phyloP scores from a whole-genome alignment of 2,113 vertebrate species.

The Otus sunia region DNA sequence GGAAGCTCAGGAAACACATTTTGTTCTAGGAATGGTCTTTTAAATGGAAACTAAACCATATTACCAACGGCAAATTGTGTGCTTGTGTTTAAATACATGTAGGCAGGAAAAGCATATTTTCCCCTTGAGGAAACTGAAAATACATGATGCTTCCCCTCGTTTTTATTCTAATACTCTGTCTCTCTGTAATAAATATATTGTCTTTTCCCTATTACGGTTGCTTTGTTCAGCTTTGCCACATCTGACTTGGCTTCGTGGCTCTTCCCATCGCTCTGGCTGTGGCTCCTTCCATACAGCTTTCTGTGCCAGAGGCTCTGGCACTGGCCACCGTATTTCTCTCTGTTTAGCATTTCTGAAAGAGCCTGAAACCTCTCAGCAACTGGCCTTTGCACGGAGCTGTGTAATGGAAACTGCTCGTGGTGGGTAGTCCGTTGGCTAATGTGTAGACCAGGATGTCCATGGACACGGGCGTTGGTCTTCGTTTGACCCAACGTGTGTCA shows the following conservation, averaged over 20 bases:
- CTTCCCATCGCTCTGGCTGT: accelerated
- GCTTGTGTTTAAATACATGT: not conserved
- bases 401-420: accelerated
- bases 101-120: not conserved
- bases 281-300: not conserved
- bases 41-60: not conserved
- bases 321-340: not conserved
- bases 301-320: not conserved
- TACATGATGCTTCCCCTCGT: accelerated
- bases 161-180: not conserved
- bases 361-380: not conserved
- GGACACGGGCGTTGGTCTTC: accelerated
- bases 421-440: accelerated
- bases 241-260: not conserved
- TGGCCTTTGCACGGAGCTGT: not conserved
- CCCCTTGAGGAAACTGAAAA: not conserved
- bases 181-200: not conserved
- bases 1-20: not conserved
- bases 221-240: not conserved
- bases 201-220: accelerated
- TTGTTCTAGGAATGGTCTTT: constrained; percentile 9
- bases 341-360: not conserved
- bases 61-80: not conserved
- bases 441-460: accelerated
- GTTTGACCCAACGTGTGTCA: not conserved